phyloP scores from a whole-genome alignment of 2,888 invertebrate genomes.

The Julus scandinavius region DNA sequence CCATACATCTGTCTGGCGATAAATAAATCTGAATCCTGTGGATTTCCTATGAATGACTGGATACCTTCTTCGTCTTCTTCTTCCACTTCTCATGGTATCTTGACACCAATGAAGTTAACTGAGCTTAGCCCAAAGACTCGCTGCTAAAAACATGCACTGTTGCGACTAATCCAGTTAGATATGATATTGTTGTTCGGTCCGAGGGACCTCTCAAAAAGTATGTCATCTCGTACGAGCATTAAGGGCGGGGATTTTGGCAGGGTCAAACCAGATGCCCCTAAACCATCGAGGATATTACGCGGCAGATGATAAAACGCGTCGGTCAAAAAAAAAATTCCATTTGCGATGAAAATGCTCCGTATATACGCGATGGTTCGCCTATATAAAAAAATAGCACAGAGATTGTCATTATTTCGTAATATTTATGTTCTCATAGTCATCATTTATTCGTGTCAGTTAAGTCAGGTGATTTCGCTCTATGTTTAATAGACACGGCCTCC shows the following conservation, averaged over 20 bases:
- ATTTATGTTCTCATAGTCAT: too few relatives aligned
- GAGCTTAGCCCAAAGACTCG: slow-evolving; percentile 49
- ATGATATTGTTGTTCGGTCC: slow-evolving; percentile 15
- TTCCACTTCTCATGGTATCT: not conserved
- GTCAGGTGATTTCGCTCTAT: too few relatives aligned
- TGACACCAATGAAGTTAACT: slow-evolving; percentile 54
- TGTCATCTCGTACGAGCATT: not conserved
- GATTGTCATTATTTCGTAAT: not conserved
- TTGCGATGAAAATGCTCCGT: not conserved
- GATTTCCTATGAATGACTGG: slow-evolving; percentile 47
- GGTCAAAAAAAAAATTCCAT: not conserved
- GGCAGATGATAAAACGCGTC: not conserved
- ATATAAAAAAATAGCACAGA: too few relatives aligned
- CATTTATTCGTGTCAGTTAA: too few relatives aligned
- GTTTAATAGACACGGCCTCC: too few relatives aligned
- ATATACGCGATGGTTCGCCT: too few relatives aligned
- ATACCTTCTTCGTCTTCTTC: slow-evolving; percentile 48
- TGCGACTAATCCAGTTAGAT: slow-evolving; percentile 30
- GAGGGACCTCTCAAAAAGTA: not conserved
- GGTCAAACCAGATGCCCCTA: not conserved
- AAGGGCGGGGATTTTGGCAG: not conserved
- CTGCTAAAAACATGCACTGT: slow-evolving; percentile 19
- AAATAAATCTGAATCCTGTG: slow-evolving; percentile 53
- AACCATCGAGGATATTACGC: not conserved
- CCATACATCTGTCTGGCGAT: slow-evolving; percentile 52